A percentile compares a stretch with the other conserved stretches of the same genome.
Evolutionary conservation across 2,797 vertebrate genomes (phyloP).

Genomic region (Menidia menidia): DNA sequence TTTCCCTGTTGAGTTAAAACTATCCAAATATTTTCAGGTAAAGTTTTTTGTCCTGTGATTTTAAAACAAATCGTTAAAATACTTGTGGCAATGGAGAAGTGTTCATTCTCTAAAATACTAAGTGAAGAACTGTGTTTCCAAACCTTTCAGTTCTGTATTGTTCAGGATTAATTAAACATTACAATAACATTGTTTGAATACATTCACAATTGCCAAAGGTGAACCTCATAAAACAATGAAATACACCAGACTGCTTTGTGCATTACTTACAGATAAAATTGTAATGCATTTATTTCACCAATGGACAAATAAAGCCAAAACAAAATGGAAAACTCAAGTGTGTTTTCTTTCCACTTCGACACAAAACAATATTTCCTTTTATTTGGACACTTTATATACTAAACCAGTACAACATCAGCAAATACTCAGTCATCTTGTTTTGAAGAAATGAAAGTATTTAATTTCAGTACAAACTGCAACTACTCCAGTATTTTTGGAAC

Average conservation of each 20-base stretch:
- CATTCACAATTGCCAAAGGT: accelerated
- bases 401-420: conserved; percentile 55
- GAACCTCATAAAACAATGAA: background rate
- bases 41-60: too few species aligned
- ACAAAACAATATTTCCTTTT: conserved; percentile 65
- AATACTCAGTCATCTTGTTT: conserved; percentile 56
- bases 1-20: too few species aligned
- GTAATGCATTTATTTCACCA: conserved; percentile 69
- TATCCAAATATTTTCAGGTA: too few species aligned
- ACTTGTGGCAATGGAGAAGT: too few species aligned
- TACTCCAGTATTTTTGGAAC: conserved; percentile 36
- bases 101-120: too few species aligned
- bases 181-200: background rate
- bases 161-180: too few species aligned
- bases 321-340: conserved; percentile 44
- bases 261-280: conserved; percentile 62
- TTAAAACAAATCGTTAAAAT: too few species aligned
- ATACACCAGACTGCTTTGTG: conserved; percentile 19
- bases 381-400: conserved; percentile 44
- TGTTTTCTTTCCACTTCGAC: conserved; percentile 41
- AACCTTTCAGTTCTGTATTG: too few species aligned
- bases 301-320: conserved; percentile 58
- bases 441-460: conserved; percentile 56
- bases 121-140: too few species aligned
- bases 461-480: conserved; percentile 45